Evolutionary conservation across 2,888 invertebrate genomes (phyloP).

Genomic region (Drosophila dives): DNA sequence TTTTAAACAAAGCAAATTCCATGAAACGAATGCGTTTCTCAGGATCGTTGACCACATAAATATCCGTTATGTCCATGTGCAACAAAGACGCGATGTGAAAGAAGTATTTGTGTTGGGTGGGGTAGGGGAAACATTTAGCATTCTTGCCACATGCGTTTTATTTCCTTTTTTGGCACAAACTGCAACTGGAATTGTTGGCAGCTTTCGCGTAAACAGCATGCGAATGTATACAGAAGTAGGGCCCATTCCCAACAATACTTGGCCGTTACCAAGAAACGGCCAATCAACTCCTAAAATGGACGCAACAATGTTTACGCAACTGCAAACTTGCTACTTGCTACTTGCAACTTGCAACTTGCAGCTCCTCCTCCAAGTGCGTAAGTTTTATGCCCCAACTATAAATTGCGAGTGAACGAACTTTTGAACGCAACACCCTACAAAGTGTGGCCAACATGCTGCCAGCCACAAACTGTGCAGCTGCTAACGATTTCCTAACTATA

Average conservation of each 20-base stretch:
- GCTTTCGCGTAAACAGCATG: slow-evolving; percentile 39
- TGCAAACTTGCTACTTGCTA: slow-evolving; percentile 40
- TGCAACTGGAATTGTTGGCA: slow-evolving; percentile 48
- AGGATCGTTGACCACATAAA: slow-evolving; percentile 78
- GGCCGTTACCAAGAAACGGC: slow-evolving; percentile 42
- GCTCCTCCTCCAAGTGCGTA: slow-evolving; percentile 56
- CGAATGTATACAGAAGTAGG: slow-evolving; percentile 31
- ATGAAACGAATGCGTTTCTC: slow-evolving; percentile 42
- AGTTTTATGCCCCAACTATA: slow-evolving; percentile 51
- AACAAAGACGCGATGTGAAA: slow-evolving; percentile 20
- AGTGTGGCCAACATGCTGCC: slow-evolving; percentile 33
- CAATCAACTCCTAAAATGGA: slow-evolving; percentile 62
- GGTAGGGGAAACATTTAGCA: slow-evolving; percentile 24
- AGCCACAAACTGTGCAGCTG: slow-evolving; percentile 11
- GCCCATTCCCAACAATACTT: slow-evolving; percentile 27
- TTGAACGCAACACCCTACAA: slow-evolving; percentile 8
- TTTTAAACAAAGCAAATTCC: slow-evolving; percentile 43
- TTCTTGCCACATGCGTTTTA: slow-evolving; percentile 62
- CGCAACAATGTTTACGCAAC: slow-evolving; percentile 67
- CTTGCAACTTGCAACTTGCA: slow-evolving; percentile 5
- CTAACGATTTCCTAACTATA: slow-evolving; percentile 12
- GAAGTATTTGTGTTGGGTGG: slow-evolving; percentile 12
- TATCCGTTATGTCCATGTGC: slow-evolving; percentile 69
- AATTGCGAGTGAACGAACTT: slow-evolving; percentile 31
- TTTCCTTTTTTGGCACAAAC: slow-evolving; percentile 67